Percentiles rank a stretch among this genome's conserved stretches.
These are phyloP conservation scores for Cochlearius cochlearius DNA, from an alignment of 2,113 vertebrate species.

Conservation along the genomic window DNA sequence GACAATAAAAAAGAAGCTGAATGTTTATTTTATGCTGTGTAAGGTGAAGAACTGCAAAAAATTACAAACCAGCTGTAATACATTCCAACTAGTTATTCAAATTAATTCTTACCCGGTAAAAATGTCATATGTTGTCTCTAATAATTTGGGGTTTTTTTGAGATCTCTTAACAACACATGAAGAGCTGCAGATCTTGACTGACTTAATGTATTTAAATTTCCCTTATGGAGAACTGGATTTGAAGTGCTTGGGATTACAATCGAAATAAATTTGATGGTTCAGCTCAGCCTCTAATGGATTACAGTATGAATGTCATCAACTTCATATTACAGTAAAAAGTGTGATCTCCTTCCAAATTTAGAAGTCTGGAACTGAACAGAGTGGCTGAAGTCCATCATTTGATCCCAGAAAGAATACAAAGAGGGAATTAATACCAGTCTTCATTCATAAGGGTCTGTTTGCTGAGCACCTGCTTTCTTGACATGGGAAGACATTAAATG, in stretches of 20 bases:
- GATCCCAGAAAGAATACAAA: not conserved
- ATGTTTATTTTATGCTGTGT: not conserved
- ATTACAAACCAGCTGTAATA: not conserved
- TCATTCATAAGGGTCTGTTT: not conserved
- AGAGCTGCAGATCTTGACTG: not conserved
- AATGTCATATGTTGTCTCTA: not conserved
- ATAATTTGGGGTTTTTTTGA: not conserved
- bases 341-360: constrained; percentile 33
- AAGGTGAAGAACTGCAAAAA: not conserved
- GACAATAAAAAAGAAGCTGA: not conserved
- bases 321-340: constrained; percentile 33
- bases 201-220: constrained; percentile 42
- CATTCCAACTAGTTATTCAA: not conserved
- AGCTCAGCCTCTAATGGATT: constrained; percentile 39
- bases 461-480: not conserved
- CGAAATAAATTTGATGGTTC: constrained; percentile 51
- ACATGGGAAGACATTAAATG: not conserved
- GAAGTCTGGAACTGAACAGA: constrained; percentile 17
- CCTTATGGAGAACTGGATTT: constrained; percentile 19
- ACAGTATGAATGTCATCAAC: constrained; percentile 37
- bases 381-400: constrained; percentile 28
- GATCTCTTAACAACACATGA: not conserved
- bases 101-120: not conserved
- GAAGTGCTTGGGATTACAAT: constrained; percentile 51
- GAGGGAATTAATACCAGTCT: not conserved